These are phyloP conservation scores for Sarcophaga carnaria DNA, from an alignment of 2,888 invertebrate genomes.

Conservation along the genomic window DNA sequence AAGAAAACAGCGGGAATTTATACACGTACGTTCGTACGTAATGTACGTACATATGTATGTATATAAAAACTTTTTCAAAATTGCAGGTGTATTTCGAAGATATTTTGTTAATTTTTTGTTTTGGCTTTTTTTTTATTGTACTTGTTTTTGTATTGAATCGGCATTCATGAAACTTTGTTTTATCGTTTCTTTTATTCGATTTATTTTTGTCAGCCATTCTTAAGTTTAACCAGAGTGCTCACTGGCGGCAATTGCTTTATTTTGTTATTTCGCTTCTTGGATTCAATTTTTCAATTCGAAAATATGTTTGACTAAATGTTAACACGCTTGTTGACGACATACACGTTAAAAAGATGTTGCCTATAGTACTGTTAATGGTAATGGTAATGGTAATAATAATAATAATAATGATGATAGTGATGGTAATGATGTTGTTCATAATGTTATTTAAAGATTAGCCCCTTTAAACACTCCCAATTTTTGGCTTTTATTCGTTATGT, in stretches of 20 bases:
- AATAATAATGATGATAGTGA: constrained; percentile 10
- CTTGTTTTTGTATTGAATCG: constrained; percentile 7
- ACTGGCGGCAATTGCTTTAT: constrained; percentile 62
- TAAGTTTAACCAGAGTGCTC: constrained; percentile 46
- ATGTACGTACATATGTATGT: neutral
- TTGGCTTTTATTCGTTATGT: constrained; percentile 15
- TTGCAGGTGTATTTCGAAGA: constrained; percentile 56
- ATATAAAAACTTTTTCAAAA: constrained; percentile 14
- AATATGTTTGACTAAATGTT: constrained; percentile 67
- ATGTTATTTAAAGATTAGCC: neutral
- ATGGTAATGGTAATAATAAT: constrained; percentile 17
- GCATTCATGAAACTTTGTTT: constrained; percentile 28
- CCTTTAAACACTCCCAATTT: constrained; percentile 60
- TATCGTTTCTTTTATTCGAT: constrained; percentile 21
- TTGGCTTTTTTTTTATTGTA: too few species aligned
- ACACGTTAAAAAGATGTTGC: neutral
- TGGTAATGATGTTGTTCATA: constrained; percentile 24
- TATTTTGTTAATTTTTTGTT: too few species aligned
- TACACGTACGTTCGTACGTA: neutral
- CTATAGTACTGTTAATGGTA: constrained; percentile 4
- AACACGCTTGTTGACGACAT: constrained; percentile 54
- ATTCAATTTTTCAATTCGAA: constrained; percentile 33
- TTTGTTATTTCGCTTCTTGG: neutral
- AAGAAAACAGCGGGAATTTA: constrained; percentile 61
- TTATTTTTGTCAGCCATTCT: constrained; percentile 38